A percentile compares a stretch with the other conserved stretches of the same genome.
phyloP scores from a whole-genome alignment of 2,888 invertebrate genomes.

The Drosophila kuntzei region DNA sequence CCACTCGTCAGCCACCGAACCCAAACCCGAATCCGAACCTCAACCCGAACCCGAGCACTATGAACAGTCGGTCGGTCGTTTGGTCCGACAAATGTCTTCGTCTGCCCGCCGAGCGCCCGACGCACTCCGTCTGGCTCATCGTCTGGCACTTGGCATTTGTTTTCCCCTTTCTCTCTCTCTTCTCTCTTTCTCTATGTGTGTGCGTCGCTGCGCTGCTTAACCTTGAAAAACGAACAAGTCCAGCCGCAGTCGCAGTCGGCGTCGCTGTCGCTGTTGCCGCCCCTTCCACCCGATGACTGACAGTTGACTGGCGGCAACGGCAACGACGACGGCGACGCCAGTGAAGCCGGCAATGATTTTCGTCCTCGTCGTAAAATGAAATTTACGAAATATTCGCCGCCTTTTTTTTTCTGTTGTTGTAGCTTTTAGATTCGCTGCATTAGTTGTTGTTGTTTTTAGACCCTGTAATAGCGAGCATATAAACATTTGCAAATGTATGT shows the following conservation, averaged over 20 bases:
- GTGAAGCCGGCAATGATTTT: constrained; percentile 75
- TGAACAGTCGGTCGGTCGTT: background rate
- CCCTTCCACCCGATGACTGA: constrained; percentile 14
- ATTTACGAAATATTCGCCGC: constrained; percentile 72
- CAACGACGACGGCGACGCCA: constrained; percentile 3
- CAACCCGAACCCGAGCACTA: constrained; percentile 8
- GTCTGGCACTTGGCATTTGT: constrained; percentile 72
- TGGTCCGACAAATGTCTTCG: constrained; percentile 50
- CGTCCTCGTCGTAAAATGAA: constrained; percentile 75
- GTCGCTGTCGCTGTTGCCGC: constrained; percentile 28
- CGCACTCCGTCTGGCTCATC: constrained; percentile 73
- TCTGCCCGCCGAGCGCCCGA: constrained; percentile 61
- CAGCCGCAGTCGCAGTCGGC: constrained; percentile 65
- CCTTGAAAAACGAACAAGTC: constrained; percentile 85
- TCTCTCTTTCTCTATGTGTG: constrained; percentile 23
- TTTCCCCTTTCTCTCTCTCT: constrained; percentile 2
- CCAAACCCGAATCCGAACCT: constrained; percentile 10
- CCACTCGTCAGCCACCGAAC: constrained; percentile 61
- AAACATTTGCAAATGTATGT: background rate
- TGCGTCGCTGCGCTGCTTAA: constrained; percentile 67
- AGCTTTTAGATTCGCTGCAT: constrained; percentile 26
- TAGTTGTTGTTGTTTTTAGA: constrained; percentile 18
- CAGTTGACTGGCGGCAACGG: constrained; percentile 48
- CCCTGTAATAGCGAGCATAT: background rate
- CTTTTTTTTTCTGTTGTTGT: constrained; percentile 26